Base-by-base conservation (phyloP, 2,797 vertebrate species). In the Ctenochaetus hawaiiensis region DNA sequence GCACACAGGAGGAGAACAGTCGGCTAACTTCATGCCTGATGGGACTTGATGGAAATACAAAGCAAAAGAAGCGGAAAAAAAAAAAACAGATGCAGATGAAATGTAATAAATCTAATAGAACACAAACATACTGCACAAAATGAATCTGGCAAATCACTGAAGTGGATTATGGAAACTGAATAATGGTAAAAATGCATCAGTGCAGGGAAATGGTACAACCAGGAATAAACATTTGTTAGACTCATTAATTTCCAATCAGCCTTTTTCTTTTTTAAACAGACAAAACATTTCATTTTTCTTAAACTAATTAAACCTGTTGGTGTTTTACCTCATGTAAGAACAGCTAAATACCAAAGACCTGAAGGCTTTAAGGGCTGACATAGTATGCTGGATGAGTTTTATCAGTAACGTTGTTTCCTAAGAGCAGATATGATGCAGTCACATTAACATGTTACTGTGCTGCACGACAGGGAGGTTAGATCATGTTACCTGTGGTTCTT, bases 401-500 rank as follows among this genome's bases (percentile, higher is more conserved):
- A 34, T 49, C 63, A 48, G 54, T 74, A 62, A 76, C 71, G 14
- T 67, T 75, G 68, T 78, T 81, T 81, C 63, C 73, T 59, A 70
- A 47, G 48, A 77, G 22, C 11, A 2, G 52, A 76, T 70, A 79
- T 65, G 57, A 85, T 82, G 62, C 77, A 61, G 74, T 64, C 30
- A 10, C 70, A 83, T 86, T 84, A 85, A n/a, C 80, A 84, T 81
- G 77, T 79, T 52, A 70, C 44, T 65, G 74, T 10, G 39, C 64
- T 56, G 39, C 45, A 48, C 5, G 10, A 16, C 4, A 5, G 49
- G 59, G 48, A 69, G 74, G 59, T 49, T 61, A 53, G 75, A 53
- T 77, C 74, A 52, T 63, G 70, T 67, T 81, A 73, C 78, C 80
- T 20, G 66, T 75, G 76, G 77, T 74, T 73, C 62, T 37, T 63